Evolutionary conservation across 1,140 invertebrate species (phyloP), one percentile per base, ranked within the genome.

Genomic region (Sipha flava): DNA sequence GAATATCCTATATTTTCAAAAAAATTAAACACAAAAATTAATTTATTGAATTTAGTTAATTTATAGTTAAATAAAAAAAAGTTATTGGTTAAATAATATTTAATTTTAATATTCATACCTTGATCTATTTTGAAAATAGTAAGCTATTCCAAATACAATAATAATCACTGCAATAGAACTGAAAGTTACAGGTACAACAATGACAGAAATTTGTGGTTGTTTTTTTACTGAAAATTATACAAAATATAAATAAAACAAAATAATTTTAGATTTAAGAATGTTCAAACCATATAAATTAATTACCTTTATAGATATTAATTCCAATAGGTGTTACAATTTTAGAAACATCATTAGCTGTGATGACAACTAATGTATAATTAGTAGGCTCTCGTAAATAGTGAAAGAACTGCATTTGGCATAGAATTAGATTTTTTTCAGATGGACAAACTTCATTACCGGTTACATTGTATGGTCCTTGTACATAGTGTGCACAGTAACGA

Each of bases 301-400:
- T 87, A 94, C 93, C 92, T 90, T 93, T 90, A 85, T 94, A 94
- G 84, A 94, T 90, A 82, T 91, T 93, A 37, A 95, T 89, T 23
- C 89, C 90, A 29, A 93, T 86, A 57, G 90, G 89, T 80, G 90
- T 90, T 18, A 92, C 87, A 66, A 86, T 87, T 81, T 88, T 90
- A 3, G 88, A 90, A 21, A 95, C 88, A 80, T 92, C 89, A 85
- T 95, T 95, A 75, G 88, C 86, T 47, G 95, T 86, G 47, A 94
- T 89, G 43, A 94, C 89, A 31, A 94, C 83, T 59, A 94, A 87
- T 0, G 92, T 93, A 82, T 93, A 89, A 47, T 89, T 87, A 37
- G 88, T 88, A 14, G 88, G 87, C 59, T 90, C 88, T 6, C 87
- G 85, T 81, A 94, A 92, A 83, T 91, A 94, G 81, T 90, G 89